Evolutionary conservation across 1,140 invertebrate genomes (phyloP).

Genomic region (Dufourea novaeangliae): DNA sequence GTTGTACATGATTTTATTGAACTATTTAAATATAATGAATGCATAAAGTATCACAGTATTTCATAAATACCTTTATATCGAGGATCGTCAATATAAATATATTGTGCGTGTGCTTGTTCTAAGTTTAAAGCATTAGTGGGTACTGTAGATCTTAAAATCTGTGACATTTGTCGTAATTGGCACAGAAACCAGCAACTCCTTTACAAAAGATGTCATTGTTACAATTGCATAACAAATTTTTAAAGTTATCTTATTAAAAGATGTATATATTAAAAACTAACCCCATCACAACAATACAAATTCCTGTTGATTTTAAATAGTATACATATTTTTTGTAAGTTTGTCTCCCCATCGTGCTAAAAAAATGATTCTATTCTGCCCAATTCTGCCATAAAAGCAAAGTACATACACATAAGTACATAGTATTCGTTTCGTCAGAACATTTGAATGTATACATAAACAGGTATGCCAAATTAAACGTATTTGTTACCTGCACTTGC

Average conservation of each 20-base stretch:
- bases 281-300: constrained; percentile 71
- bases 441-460: neutral
- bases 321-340: constrained; percentile 63
- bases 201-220: constrained; percentile 23
- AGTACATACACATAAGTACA: constrained; percentile 3
- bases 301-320: constrained; percentile 73
- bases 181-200: constrained; percentile 77
- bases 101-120: constrained; percentile 74
- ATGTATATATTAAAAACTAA: constrained; percentile 58
- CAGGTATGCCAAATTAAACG: neutral
- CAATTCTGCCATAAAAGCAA: neutral
- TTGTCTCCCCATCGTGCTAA: constrained; percentile 46
- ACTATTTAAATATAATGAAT: neutral
- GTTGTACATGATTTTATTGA: neutral
- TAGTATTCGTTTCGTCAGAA: neutral
- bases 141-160: constrained; percentile 70
- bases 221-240: constrained; percentile 24
- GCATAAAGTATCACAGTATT: constrained; percentile 4
- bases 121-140: constrained; percentile 73
- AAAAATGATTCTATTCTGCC: neutral
- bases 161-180: constrained; percentile 73
- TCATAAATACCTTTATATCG: constrained; percentile 72
- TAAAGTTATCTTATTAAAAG: constrained; percentile 21
- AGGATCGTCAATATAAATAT: constrained; percentile 80
- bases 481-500: neutral